These are phyloP conservation scores for Botia almorhae DNA, from an alignment of 2,797 vertebrate genomes.

Conservation along the genomic window DNA sequence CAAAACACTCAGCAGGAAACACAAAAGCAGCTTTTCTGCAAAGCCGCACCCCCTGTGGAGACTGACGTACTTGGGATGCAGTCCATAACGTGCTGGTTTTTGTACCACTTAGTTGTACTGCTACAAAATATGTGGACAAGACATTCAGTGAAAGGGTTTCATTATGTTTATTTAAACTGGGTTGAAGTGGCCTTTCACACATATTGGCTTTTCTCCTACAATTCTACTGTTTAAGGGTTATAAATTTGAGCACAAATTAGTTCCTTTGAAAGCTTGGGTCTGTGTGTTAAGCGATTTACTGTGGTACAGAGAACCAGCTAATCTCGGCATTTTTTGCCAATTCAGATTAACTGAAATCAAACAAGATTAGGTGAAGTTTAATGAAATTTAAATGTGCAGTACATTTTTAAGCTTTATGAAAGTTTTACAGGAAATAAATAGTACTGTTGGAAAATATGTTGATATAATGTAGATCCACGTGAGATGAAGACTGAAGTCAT, in stretches of 20 bases:
- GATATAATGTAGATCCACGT: too few species aligned
- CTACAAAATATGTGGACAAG: neutral
- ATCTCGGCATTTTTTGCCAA: neutral
- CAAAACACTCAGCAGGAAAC: slow-evolving; percentile 17
- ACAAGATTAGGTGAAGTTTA: neutral
- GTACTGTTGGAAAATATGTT: too few species aligned
- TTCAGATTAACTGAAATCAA: neutral
- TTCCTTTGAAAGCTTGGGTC: neutral
- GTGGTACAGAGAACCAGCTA: neutral
- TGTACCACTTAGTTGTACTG: neutral
- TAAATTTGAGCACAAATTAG: too few species aligned
- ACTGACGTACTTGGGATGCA: slow-evolving; percentile 3
- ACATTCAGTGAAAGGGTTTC: neutral
- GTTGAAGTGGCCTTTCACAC: neutral
- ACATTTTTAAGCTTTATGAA: too few species aligned
- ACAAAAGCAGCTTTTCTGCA: slow-evolving; percentile 26
- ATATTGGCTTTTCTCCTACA: neutral
- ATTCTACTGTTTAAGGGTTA: too few species aligned
- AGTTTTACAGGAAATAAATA: too few species aligned
- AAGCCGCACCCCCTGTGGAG: slow-evolving; percentile 24
- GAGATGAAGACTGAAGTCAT: too few species aligned
- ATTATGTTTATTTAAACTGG: neutral
- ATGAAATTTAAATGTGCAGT: neutral
- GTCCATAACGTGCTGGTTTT: neutral
- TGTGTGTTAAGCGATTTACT: slow-evolving; percentile 13